Conservation (phyloP, 2,888 invertebrate species). For the Agrochola lychnidis region DNA sequence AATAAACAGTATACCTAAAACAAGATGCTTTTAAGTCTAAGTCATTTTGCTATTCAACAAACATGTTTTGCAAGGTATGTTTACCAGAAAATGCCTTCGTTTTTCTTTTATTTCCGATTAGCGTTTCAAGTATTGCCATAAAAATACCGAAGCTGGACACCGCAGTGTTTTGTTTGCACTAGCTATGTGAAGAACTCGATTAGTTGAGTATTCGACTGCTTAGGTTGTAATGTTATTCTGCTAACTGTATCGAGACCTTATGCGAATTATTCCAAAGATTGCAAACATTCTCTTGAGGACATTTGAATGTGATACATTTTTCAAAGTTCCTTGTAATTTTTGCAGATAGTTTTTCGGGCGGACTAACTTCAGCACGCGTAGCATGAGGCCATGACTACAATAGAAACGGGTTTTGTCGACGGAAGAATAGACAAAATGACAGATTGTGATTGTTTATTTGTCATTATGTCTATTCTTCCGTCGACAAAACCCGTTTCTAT, state of each 20-base stretch:
- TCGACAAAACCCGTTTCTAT: too few relatives aligned
- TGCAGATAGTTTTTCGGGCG: too few relatives aligned
- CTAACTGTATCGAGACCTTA: slow-evolving; percentile 29
- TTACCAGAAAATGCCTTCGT: slow-evolving; percentile 15
- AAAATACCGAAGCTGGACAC: slow-evolving; percentile 25
- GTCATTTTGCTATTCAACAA: background rate
- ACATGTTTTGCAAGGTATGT: slow-evolving; percentile 22
- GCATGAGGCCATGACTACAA: too few relatives aligned
- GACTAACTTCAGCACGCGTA: too few relatives aligned
- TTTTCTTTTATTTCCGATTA: slow-evolving; percentile 35
- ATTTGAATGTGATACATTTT: background rate
- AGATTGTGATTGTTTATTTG: too few relatives aligned
- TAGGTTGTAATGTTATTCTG: slow-evolving; percentile 17
- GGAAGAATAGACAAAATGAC: too few relatives aligned
- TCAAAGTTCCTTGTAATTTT: too few relatives aligned
- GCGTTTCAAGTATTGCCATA: slow-evolving; percentile 36
- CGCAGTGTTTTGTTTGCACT: background rate
- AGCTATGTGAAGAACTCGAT: slow-evolving; percentile 27
- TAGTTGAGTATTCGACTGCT: slow-evolving; percentile 6
- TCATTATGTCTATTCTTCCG: too few relatives aligned
- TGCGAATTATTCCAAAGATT: slow-evolving; percentile 15
- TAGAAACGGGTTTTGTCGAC: too few relatives aligned
- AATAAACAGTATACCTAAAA: background rate
- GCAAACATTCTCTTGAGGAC: background rate
- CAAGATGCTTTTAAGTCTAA: background rate